Conservation (phyloP, 2,797 vertebrate genomes). For the Parambassis ranga region DNA sequence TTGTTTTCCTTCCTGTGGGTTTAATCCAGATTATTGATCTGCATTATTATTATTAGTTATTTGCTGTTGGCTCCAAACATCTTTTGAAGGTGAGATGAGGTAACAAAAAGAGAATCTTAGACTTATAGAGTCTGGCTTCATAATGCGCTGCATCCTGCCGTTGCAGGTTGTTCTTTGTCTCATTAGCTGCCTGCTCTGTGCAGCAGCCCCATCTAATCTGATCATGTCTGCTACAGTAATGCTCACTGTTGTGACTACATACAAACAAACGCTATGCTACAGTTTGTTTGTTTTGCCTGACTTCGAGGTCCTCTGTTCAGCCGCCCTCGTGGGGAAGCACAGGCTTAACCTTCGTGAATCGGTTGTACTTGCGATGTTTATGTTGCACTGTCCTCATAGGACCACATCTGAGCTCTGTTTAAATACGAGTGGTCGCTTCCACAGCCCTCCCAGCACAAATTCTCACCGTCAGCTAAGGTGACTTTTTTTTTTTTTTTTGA, state of each 20-base stretch:
- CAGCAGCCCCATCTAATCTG: constrained; percentile 21
- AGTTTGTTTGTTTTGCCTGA: background rate
- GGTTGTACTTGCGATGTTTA: background rate
- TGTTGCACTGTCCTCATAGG: background rate
- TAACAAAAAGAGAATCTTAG: too few relatives aligned
- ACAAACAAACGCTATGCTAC: background rate
- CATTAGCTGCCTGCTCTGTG: constrained; percentile 11
- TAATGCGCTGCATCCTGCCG: background rate
- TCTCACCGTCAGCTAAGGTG: constrained; percentile 6
- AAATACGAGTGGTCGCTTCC: too few relatives aligned
- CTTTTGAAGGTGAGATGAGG: too few relatives aligned
- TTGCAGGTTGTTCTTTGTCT: background rate
- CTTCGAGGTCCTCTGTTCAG: background rate
- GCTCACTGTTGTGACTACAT: constrained; percentile 18
- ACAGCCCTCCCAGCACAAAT: too few relatives aligned
- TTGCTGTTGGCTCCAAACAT: too few relatives aligned
- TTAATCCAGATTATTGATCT: too few relatives aligned
- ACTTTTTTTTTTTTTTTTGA: too few relatives aligned
- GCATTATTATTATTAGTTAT: too few relatives aligned
- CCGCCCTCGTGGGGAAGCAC: background rate
- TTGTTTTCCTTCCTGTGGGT: too few relatives aligned
- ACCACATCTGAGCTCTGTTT: background rate
- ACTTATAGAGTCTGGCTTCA: background rate
- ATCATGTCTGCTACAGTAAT: constrained; percentile 22
- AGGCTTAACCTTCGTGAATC: background rate